Conservation (phyloP, 1,140 invertebrate species). For the Diachasmimorpha longicaudata region DNA sequence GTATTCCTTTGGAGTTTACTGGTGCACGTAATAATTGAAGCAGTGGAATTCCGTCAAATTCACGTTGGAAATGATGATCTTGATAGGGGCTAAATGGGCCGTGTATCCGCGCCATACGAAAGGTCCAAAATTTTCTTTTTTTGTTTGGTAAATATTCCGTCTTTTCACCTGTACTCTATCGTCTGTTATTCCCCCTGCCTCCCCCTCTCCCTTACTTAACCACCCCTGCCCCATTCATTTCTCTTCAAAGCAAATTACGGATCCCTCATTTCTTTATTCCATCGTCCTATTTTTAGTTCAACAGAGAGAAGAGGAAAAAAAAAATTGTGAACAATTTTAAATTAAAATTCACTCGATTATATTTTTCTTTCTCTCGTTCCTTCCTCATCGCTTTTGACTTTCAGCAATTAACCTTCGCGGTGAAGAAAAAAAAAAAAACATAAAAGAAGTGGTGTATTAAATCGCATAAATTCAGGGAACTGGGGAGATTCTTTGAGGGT, state of each 20-base stretch:
- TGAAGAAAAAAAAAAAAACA: background rate
- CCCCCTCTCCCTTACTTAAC: background rate
- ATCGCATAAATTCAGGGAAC: background rate
- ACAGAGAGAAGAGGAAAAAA: background rate
- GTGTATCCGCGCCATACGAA: background rate
- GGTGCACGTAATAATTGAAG: background rate
- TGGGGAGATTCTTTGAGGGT: background rate
- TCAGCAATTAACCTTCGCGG: background rate
- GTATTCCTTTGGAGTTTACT: background rate
- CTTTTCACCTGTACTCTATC: background rate
- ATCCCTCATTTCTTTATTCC: background rate
- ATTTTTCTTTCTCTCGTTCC: background rate
- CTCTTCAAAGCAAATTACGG: background rate
- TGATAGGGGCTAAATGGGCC: background rate
- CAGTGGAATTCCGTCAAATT: background rate
- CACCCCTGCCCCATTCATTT: background rate
- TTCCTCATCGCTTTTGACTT: background rate
- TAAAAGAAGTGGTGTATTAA: background rate
- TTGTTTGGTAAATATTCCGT: background rate
- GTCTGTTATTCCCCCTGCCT: background rate
- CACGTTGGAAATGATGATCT: background rate
- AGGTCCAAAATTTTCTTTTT: background rate
- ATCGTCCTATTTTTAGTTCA: background rate
- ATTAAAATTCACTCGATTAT: background rate
- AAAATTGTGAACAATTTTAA: background rate